Percentiles rank a stretch among this genome's conserved stretches.
phyloP scores from a whole-genome alignment of 2,888 invertebrate genomes.

The Xanthia togata region DNA sequence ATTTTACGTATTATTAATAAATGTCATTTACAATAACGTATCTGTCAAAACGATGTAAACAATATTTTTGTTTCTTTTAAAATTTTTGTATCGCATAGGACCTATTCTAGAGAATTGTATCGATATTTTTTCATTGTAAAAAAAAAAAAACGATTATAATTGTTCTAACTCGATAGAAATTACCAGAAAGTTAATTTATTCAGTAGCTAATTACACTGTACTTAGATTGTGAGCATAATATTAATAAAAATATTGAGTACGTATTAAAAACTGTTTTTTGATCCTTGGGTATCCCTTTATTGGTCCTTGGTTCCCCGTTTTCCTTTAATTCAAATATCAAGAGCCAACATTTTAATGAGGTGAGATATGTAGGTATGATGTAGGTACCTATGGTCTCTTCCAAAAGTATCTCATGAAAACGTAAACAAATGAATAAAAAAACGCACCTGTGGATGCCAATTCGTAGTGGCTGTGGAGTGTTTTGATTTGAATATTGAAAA shows the following conservation, averaged over 20 bases:
- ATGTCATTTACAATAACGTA: conserved; percentile 53
- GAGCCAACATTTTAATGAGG: neutral
- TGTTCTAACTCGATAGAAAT: conserved; percentile 79
- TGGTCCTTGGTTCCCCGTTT: neutral
- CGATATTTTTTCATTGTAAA: conserved; percentile 62
- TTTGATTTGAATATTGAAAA: too few relatives aligned
- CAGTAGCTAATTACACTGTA: conserved; percentile 86
- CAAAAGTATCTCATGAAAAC: too few relatives aligned
- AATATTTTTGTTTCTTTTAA: conserved; percentile 40
- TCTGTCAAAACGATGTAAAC: conserved; percentile 44
- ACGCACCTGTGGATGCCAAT: too few relatives aligned
- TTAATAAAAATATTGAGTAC: conserved; percentile 85
- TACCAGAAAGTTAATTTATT: conserved; percentile 86
- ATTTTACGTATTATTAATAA: conserved; percentile 56
- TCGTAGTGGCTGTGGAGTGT: too few relatives aligned
- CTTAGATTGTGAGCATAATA: conserved; percentile 88
- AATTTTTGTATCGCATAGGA: conserved; percentile 43
- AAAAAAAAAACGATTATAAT: conserved; percentile 72
- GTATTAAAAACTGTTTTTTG: conserved; percentile 61
- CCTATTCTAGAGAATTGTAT: conserved; percentile 54
- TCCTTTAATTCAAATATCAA: neutral
- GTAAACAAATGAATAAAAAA: too few relatives aligned
- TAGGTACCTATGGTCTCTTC: too few relatives aligned
- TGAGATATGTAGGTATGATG: neutral
- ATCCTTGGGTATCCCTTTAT: neutral